A percentile compares a stretch with the other conserved stretches of the same genome.
Conservation (phyloP, 2,113 vertebrate genomes). For the Hoplias malabaricus region DNA sequence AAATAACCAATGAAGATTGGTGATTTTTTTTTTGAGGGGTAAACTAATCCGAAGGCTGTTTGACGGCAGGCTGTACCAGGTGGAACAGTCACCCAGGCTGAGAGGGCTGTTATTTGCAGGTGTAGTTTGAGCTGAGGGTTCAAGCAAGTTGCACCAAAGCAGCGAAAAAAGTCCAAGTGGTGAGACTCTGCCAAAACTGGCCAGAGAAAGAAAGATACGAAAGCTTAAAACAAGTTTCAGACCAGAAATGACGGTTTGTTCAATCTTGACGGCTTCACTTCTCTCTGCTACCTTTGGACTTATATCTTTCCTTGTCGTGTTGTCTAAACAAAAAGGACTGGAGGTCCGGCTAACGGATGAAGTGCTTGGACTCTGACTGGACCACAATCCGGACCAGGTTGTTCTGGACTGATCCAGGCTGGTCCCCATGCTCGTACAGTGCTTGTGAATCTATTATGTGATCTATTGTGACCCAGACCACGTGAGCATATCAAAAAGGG, state of each 20-base stretch:
- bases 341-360: neutral
- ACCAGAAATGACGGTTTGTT: conserved; percentile 31
- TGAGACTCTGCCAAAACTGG: conserved; percentile 23
- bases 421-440: neutral
- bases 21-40: conserved; percentile 42
- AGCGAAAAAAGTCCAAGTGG: conserved; percentile 51
- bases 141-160: conserved; percentile 52
- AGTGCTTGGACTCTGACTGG: neutral
- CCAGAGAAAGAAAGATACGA: conserved; percentile 7
- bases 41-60: conserved; percentile 61
- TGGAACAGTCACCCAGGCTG: conserved; percentile 63
- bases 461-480: neutral
- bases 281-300: conserved; percentile 57
- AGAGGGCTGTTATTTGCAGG: conserved; percentile 60
- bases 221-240: conserved; percentile 28
- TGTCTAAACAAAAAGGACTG: conserved; percentile 28
- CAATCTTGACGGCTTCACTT: conserved; percentile 31
- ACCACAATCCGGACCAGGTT: neutral
- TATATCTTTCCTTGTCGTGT: conserved; percentile 41
- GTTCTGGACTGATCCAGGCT: neutral
- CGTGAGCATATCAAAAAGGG: neutral
- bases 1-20: conserved; percentile 63
- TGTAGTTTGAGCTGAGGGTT: conserved; percentile 56
- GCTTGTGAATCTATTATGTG: conserved; percentile 20
- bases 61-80: conserved; percentile 56